Evolutionary conservation across 2,888 invertebrate genomes (phyloP).

Genomic region (Campopleginae sp.): DNA sequence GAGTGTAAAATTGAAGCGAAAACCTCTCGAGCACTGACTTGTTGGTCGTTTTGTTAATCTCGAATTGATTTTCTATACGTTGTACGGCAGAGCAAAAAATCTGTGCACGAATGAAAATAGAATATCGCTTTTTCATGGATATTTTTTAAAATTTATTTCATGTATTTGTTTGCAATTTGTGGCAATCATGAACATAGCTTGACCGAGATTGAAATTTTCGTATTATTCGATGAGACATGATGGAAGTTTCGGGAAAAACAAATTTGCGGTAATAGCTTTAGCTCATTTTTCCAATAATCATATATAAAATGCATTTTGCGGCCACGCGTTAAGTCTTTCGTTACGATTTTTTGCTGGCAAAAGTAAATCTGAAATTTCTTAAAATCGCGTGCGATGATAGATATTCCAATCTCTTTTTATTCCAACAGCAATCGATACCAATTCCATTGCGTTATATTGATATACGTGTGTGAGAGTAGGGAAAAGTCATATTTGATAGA

Average conservation of each 20-base stretch:
- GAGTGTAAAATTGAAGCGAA: neutral
- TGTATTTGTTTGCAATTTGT: neutral
- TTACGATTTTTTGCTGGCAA: neutral
- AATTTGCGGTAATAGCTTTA: neutral
- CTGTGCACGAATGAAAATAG: neutral
- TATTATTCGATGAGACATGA: neutral
- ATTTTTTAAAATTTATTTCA: constrained; percentile 1
- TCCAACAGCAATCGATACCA: neutral
- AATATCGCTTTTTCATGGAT: constrained; percentile 5
- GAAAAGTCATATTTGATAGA: neutral
- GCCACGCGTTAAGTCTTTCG: neutral
- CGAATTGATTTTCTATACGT: neutral
- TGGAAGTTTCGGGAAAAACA: neutral
- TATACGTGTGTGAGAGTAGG: neutral
- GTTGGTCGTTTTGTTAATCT: neutral
- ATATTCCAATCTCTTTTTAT: neutral
- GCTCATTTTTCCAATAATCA: constrained; percentile 2
- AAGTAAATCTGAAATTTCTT: neutral
- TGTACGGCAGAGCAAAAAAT: neutral
- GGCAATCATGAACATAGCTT: neutral
- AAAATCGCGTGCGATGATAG: neutral
- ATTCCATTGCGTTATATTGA: neutral
- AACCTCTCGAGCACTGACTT: neutral
- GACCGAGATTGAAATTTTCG: neutral
- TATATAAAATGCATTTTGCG: neutral